Evolutionary conservation across 2,113 vertebrate species (phyloP).

Genomic region (Amblyornis subalaris): DNA sequence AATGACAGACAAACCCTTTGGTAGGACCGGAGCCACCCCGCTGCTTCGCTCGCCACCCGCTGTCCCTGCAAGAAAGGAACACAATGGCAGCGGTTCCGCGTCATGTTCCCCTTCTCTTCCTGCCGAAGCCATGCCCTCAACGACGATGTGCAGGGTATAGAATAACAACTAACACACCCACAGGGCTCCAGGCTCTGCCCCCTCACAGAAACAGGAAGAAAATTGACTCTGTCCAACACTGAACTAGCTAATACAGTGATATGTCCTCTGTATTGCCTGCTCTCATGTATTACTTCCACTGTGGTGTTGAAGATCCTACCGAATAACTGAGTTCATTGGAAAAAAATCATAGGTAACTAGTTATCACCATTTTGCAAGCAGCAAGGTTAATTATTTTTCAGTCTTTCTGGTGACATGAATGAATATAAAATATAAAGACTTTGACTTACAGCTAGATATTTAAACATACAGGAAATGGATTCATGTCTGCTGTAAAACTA

Average conservation of each 20-base stretch:
- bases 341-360: neutral
- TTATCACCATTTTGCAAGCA: neutral
- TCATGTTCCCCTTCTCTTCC: fast-evolving
- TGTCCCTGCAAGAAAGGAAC: neutral
- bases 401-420: neutral
- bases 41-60: fast-evolving
- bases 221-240: neutral
- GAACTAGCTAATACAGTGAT: neutral
- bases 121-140: no score
- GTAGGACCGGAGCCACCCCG: neutral
- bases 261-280: neutral
- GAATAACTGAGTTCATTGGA: neutral
- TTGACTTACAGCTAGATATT: neutral
- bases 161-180: neutral
- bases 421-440: neutral
- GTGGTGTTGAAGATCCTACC: neutral
- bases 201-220: neutral
- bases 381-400: neutral
- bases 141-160: no score
- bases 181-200: neutral
- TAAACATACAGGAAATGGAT: neutral
- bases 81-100: neutral
- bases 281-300: neutral
- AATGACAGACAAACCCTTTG: fast-evolving
- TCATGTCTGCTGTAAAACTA: neutral